phyloP scores from a whole-genome alignment of 2,888 invertebrate genomes.

The Drosophila nigritarsus region DNA sequence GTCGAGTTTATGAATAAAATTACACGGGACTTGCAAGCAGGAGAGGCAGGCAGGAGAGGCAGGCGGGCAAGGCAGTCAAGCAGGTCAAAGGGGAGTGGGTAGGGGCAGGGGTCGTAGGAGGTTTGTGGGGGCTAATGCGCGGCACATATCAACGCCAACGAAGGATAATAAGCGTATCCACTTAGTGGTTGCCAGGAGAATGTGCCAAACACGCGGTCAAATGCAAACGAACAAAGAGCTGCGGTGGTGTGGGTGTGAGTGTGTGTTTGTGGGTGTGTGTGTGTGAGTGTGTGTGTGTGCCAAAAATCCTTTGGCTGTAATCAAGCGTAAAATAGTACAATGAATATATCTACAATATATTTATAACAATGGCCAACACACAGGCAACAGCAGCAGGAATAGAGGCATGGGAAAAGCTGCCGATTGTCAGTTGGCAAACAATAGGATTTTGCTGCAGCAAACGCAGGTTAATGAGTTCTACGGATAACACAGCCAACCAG shows the following conservation, averaged over 20 bases:
- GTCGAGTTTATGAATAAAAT: conserved; percentile 77
- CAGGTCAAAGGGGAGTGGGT: conserved; percentile 8
- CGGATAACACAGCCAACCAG: conserved; percentile 26
- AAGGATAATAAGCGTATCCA: conserved; percentile 80
- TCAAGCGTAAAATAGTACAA: conserved; percentile 83
- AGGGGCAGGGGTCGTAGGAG: background rate
- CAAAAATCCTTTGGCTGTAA: conserved; percentile 72
- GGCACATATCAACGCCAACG: conserved; percentile 72
- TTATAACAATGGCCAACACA: conserved; percentile 73
- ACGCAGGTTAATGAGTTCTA: conserved; percentile 73
- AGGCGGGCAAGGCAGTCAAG: conserved; percentile 11
- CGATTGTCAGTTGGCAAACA: conserved; percentile 71
- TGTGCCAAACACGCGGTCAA: conserved; percentile 78
- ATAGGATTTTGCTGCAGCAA: conserved; percentile 59
- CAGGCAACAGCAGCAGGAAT: conserved; percentile 17
- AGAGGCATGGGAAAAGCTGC: conserved; percentile 49
- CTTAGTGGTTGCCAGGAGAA: conserved; percentile 78
- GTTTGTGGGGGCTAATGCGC: background rate
- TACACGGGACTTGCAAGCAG: conserved; percentile 45
- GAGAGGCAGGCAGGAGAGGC: conserved; percentile 12
- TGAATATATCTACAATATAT: conserved; percentile 80
- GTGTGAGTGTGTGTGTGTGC: conserved; percentile 42
- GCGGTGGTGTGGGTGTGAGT: background rate
- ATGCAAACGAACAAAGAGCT: conserved; percentile 60
- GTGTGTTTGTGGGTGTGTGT: background rate